These are phyloP conservation scores for Ailuropoda melanoleuca DNA, from an alignment of 2,113 vertebrate genomes.

Conservation along the genomic window DNA sequence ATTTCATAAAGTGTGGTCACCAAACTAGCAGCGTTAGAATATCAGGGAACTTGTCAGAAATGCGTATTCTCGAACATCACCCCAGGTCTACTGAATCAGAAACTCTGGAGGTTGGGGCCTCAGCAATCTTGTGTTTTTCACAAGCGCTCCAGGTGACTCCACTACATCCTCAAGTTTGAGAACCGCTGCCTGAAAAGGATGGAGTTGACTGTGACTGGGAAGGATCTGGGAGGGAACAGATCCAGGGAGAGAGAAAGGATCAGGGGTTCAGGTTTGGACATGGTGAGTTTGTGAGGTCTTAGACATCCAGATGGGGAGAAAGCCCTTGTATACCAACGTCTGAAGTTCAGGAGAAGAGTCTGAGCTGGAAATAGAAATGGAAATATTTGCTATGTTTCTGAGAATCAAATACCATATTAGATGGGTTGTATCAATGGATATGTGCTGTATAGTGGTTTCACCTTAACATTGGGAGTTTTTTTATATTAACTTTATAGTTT, in stretches of 20 bases:
- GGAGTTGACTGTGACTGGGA: background rate
- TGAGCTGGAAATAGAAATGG: background rate
- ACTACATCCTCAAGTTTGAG: background rate
- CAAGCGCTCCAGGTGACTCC: background rate
- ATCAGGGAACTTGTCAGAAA: background rate
- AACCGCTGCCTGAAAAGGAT: background rate
- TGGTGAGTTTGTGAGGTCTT: background rate
- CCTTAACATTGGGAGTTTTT: background rate
- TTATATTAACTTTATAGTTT: background rate
- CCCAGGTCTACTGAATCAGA: background rate
- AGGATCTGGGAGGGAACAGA: background rate
- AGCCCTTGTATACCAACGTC: background rate
- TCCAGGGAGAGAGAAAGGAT: background rate
- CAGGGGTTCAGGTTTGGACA: background rate
- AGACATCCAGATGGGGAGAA: background rate
- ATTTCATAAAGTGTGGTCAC: background rate
- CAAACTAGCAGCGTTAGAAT: background rate
- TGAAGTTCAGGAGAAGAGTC: background rate
- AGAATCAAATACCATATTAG: background rate
- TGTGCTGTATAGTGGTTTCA: background rate
- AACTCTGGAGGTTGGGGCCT: background rate
- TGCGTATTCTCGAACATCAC: background rate
- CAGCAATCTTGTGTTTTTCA: background rate
- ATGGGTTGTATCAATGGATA: background rate
- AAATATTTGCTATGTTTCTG: background rate